Base-by-base conservation (phyloP, 2,888 invertebrate genomes). In the Acronicta aceris region DNA sequence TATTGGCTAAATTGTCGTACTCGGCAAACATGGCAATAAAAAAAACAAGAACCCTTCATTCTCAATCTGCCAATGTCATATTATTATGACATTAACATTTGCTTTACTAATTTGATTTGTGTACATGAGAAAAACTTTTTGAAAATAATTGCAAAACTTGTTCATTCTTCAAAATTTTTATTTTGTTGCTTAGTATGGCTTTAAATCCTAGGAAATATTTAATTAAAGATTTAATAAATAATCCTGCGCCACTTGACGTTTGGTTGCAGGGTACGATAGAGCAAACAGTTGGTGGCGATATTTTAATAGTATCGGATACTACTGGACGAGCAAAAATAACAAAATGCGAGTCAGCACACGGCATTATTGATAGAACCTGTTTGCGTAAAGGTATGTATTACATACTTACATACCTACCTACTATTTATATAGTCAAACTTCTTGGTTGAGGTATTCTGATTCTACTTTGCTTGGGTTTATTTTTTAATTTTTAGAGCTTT, bases 211-310 rank as follows among this genome's bases (percentile, higher is more conserved):
- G 78, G 58, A 94, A 94, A 69, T 90, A 87, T 83, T 82, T 93
- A 47, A 84, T 90, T 15, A 89, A 86, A 74, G 89, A 92, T 69
- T 72, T 94, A 17, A 46, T 89, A 1, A 86, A 90, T 40, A 86
- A 89, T 78, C 58, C 83, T 5, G 68, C 88, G 4, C 93, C 93
- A 3, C 42, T 89, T 36, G 90, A 91, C 25, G 94, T 94, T 46
- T 95, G 95, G 95, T 75, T 95, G 58, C 93, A 94, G 80, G 95
- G 94, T n/a, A 93, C 90, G 1, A 91, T 94, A 46, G 93, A 93
- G 72, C 93, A 94, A 82, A 89, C 89, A 10, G 91, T 93, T 5
- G 92, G 90, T 59, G 86, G 84, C 8, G 89, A 93, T 75, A 91
- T 93, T 71, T 79, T 94, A 56, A 94, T 95, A n/a, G 85, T 95